phyloP scores from a whole-genome alignment of 2,888 invertebrate genomes.

The Drosophila robusta region DNA sequence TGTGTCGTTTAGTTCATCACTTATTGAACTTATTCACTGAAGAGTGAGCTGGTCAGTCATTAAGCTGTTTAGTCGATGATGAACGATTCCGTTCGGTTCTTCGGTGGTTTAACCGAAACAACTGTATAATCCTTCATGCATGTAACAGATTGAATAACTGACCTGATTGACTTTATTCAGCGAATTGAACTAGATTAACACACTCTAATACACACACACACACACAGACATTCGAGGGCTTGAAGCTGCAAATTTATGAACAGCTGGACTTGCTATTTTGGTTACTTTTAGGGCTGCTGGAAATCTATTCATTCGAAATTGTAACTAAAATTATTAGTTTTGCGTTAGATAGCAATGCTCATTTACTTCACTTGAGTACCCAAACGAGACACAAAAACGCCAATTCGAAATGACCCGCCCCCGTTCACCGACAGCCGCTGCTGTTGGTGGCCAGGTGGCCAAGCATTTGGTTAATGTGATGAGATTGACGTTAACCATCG shows the following conservation, averaged over 20 bases:
- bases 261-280: slow-evolving; percentile 63
- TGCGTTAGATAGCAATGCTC: slow-evolving; percentile 85
- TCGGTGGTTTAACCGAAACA: no score
- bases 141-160: no score
- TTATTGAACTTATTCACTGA: no score
- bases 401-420: slow-evolving; percentile 27
- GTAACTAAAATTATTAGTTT: slow-evolving; percentile 83
- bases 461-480: slow-evolving; percentile 22
- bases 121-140: no score
- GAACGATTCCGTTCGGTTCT: no score
- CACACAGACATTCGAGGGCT: not conserved
- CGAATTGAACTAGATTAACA: no score
- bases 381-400: slow-evolving; percentile 75
- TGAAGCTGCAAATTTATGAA: slow-evolving; percentile 17
- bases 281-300: slow-evolving; percentile 65
- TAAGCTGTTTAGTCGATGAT: no score
- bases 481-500: slow-evolving; percentile 50
- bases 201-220: not conserved
- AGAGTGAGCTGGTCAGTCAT: no score
- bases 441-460: not conserved
- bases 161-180: no score
- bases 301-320: slow-evolving; percentile 79
- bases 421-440: not conserved
- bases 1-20: no score
- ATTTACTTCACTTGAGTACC: slow-evolving; percentile 84